A percentile compares a stretch with the other conserved stretches of the same genome.
Evolutionary conservation across 30 jellyfish, hydroid and myxozoan species (phyloP).

Genomic region (Cassiopea andromeda): DNA sequence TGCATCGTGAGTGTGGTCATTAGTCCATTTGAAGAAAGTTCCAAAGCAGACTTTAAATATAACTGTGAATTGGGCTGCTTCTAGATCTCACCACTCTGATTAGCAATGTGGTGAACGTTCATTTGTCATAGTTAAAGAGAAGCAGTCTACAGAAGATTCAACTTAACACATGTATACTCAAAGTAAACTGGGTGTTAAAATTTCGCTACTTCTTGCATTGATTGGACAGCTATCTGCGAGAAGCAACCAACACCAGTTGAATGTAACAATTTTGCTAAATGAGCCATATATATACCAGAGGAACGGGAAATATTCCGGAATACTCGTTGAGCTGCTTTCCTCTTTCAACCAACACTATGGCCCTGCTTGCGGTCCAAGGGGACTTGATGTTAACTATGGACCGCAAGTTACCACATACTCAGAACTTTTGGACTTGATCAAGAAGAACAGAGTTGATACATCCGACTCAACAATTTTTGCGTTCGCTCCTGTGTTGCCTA

Average conservation of each 20-base stretch:
- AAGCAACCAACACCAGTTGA: neutral
- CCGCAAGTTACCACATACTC: neutral
- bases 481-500: conserved; percentile 19
- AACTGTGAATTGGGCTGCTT: too few relatives aligned
- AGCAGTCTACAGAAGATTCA: neutral
- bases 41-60: too few relatives aligned
- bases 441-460: neutral
- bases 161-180: neutral
- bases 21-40: too few relatives aligned
- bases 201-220: neutral
- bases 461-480: conserved; percentile 10
- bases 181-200: neutral
- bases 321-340: neutral
- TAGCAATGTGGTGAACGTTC: too few relatives aligned
- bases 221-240: neutral
- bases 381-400: conserved; percentile 16
- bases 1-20: too few relatives aligned
- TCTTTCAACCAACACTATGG: neutral
- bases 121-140: too few relatives aligned
- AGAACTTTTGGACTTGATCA: neutral
- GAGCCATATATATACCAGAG: conserved; percentile 18
- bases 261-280: conserved; percentile 24
- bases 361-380: conserved; percentile 15
- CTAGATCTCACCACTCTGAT: too few relatives aligned
- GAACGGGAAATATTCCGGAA: neutral